These are phyloP conservation scores for Bellardia bayeri DNA, from an alignment of 2,888 invertebrate species.

Conservation along the genomic window DNA sequence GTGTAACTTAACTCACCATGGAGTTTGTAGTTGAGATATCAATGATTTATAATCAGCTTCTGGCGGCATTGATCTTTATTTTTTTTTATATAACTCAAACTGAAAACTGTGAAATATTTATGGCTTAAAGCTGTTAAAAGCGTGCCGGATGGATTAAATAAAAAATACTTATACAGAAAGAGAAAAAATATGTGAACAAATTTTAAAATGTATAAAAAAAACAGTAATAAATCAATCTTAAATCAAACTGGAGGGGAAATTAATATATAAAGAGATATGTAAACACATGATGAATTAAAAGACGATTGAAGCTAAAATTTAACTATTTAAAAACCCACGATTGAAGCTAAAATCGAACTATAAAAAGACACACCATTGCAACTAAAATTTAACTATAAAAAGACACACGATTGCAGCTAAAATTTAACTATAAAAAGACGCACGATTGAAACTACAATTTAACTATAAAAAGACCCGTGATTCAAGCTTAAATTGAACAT, in stretches of 20 bases:
- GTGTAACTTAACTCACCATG: background rate
- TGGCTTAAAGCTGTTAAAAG: conserved; percentile 52
- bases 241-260: background rate
- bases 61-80: conserved; percentile 56
- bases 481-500: too few species aligned
- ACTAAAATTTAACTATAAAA: too few species aligned
- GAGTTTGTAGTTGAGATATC: conserved; percentile 44
- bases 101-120: conserved; percentile 55
- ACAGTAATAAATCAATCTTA: background rate
- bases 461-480: too few species aligned
- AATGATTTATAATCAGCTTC: conserved; percentile 66
- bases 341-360: too few species aligned
- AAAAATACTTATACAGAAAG: background rate
- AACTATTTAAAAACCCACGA: too few species aligned
- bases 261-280: too few species aligned
- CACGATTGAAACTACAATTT: too few species aligned
- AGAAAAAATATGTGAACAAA: background rate
- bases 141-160: conserved; percentile 57
- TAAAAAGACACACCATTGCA: too few species aligned
- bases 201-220: background rate
- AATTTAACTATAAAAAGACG: too few species aligned
- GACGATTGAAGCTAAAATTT: too few species aligned
- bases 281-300: too few species aligned
- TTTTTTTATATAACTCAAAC: background rate
- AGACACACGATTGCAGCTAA: too few species aligned